Conservation (phyloP, 2,888 invertebrate genomes). For the Volucella zonaria region DNA sequence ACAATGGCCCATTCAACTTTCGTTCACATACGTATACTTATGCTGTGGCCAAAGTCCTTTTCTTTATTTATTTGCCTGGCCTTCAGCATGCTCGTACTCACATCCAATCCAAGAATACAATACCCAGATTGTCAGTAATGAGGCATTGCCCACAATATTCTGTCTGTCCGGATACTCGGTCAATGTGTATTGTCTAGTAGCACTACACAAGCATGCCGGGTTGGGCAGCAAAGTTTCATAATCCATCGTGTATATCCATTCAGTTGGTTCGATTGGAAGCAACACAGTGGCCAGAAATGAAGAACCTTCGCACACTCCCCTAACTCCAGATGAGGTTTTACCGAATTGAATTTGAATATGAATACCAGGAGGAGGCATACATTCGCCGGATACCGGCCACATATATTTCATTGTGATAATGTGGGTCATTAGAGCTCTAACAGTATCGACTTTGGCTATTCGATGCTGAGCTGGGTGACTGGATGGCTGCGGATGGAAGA, state of each 20-base stretch:
- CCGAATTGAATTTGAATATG: conserved; percentile 70
- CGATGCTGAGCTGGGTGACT: conserved; percentile 1
- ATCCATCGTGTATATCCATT: conserved; percentile 25
- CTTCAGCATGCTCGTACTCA: conserved; percentile 13
- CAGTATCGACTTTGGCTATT: conserved; percentile 64
- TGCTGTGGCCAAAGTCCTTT: conserved; percentile 20
- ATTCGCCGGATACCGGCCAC: conserved; percentile 22
- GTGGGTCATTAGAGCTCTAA: conserved; percentile 74
- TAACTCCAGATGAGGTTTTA: conserved; percentile 34
- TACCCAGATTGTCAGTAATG: conserved; percentile 54
- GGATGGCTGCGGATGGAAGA: conserved; percentile 47
- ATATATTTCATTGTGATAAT: conserved; percentile 70
- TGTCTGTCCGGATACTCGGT: conserved; percentile 46
- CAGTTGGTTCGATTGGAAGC: not conserved
- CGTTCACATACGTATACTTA: conserved; percentile 16
- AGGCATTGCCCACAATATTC: conserved; percentile 62
- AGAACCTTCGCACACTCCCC: conserved; percentile 36
- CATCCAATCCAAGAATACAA: conserved; percentile 31
- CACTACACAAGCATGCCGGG: not conserved
- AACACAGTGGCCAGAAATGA: conserved; percentile 55
- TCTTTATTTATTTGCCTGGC: conserved; percentile 10
- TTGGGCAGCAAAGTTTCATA: conserved; percentile 6
- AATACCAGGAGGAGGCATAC: conserved; percentile 65
- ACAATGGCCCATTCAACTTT: conserved; percentile 44
- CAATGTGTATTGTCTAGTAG: conserved; percentile 55